Percentiles rank a stretch among this genome's conserved stretches.
phyloP scores from a whole-genome alignment of 2,113 vertebrate genomes.

The Acanthisitta chloris region DNA sequence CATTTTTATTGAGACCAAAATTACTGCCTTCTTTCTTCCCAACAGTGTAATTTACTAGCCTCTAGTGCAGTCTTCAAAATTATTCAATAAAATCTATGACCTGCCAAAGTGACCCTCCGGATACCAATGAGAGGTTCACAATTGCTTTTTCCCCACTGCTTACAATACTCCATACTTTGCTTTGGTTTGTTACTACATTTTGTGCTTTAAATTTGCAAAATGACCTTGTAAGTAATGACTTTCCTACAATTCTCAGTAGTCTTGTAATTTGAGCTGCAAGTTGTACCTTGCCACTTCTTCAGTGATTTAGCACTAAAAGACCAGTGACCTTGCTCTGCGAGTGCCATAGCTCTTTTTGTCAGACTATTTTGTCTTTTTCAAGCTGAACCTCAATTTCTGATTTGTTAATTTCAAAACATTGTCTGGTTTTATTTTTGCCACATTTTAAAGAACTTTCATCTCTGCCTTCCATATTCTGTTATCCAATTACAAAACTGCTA shows the following conservation, averaged over 20 bases:
- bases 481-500: background rate
- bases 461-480: background rate
- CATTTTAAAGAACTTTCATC: background rate
- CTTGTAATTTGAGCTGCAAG: constrained; percentile 3
- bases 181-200: background rate
- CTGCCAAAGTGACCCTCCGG: background rate
- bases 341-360: background rate
- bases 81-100: background rate
- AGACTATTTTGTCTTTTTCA: background rate
- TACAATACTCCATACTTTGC: background rate
- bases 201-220: background rate
- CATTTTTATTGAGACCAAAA: background rate
- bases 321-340: background rate
- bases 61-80: background rate
- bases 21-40: background rate
- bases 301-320: background rate
- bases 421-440: background rate
- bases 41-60: background rate
- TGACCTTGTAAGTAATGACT: background rate
- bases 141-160: background rate
- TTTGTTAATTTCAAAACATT: background rate
- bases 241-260: background rate
- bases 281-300: background rate
- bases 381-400: background rate
- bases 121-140: background rate